A percentile compares a stretch with the other conserved stretches of the same genome.
Evolutionary conservation across 2,113 vertebrate species (phyloP).

Genomic region (Chamaea fasciata): DNA sequence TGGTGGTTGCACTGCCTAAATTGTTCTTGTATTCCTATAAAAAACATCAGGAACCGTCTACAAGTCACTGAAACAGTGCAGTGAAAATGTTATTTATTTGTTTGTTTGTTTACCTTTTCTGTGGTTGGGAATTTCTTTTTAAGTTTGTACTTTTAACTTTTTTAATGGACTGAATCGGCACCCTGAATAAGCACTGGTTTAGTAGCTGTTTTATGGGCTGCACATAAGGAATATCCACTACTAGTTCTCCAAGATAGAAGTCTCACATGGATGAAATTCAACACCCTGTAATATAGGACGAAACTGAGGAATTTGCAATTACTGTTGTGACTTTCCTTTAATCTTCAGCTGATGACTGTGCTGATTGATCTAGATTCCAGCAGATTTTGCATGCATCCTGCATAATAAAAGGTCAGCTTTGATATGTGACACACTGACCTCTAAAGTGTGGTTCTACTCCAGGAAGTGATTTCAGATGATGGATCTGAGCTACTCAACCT

Average conservation of each 20-base stretch:
- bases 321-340: constrained; percentile 71
- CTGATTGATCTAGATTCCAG: constrained; percentile 57
- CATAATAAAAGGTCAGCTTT: constrained; percentile 53
- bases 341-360: constrained; percentile 65
- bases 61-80: constrained; percentile 30
- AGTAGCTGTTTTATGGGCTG: not conserved
- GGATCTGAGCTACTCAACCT: no score
- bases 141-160: not conserved
- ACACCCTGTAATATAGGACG: constrained; percentile 48
- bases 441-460: constrained; percentile 39
- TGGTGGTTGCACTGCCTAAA: constrained; percentile 37
- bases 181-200: constrained; percentile 3
- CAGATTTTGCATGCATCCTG: constrained; percentile 62
- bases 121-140: not conserved
- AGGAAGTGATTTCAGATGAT: constrained; percentile 41
- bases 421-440: constrained; percentile 14
- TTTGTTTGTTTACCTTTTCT: not conserved
- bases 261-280: constrained; percentile 39
- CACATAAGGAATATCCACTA: not conserved
- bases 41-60: not conserved
- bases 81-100: not conserved
- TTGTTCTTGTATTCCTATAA: constrained; percentile 1
- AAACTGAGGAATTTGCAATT: constrained; percentile 62
- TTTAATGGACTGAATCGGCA: constrained; percentile 2
- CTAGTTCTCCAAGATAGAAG: constrained; percentile 12